Conservation (phyloP, 1,140 invertebrate genomes). For the Patella vulgata region DNA sequence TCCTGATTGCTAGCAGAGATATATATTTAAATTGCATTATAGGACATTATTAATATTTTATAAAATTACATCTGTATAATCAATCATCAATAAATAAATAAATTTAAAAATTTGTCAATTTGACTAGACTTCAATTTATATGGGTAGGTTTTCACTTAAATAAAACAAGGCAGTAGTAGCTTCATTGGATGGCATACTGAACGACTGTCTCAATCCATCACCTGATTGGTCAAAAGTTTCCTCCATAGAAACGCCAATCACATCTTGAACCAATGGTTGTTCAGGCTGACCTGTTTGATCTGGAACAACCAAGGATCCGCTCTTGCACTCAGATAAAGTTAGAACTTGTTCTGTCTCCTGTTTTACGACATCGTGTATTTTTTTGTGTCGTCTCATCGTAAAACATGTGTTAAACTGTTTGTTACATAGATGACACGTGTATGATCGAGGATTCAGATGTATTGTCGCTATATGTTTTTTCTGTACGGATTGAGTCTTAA, state of each 20-base stretch:
- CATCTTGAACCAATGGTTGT: conserved; percentile 22
- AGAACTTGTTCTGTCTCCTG: not conserved
- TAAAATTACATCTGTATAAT: no score
- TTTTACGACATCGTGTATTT: conserved; percentile 51
- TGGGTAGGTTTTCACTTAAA: conserved; percentile 30
- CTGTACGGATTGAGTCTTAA: conserved; percentile 68
- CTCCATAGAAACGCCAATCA: conserved; percentile 27
- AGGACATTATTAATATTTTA: no score
- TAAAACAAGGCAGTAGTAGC: conserved; percentile 46
- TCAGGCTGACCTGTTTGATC: conserved; percentile 8
- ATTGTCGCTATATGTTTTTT: conserved; percentile 66
- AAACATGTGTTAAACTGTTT: conserved; percentile 68
- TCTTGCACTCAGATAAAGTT: conserved; percentile 3
- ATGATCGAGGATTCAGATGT: conserved; percentile 63
- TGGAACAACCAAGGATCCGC: not conserved
- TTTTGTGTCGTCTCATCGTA: conserved; percentile 63
- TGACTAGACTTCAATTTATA: not conserved
- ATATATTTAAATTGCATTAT: no score
- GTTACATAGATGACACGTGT: conserved; percentile 59
- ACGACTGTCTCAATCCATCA: conserved; percentile 21
- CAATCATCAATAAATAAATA: no score
- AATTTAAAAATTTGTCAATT: no score
- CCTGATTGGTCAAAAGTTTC: conserved; percentile 21
- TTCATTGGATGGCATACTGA: conserved; percentile 30
- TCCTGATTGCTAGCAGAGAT: no score